Conservation (phyloP, 2,113 vertebrate genomes). For the Pogona vitticeps region DNA sequence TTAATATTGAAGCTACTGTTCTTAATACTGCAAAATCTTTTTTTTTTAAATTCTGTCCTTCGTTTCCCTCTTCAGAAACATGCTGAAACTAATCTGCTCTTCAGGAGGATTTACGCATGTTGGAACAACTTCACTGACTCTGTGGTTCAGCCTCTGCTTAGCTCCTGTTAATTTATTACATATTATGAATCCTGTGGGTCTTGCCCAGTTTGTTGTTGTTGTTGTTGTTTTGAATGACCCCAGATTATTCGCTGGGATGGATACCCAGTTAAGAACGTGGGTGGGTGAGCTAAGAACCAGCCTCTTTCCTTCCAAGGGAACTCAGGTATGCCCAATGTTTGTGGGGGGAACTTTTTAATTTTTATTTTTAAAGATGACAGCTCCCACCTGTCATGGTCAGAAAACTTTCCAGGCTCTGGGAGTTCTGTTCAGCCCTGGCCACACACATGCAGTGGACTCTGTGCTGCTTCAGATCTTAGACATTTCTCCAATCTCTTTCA, state of each 20-base stretch:
- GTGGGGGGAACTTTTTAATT: too few species aligned
- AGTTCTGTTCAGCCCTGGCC: too few species aligned
- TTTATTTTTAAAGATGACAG: too few species aligned
- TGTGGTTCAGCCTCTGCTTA: slow-evolving; percentile 36
- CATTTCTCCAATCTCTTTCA: not conserved
- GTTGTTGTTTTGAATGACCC: not conserved
- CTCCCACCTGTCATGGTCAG: too few species aligned
- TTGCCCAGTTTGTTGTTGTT: not conserved
- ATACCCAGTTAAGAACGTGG: too few species aligned
- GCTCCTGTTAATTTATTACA: not conserved
- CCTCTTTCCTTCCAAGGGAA: not conserved
- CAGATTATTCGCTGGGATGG: not conserved
- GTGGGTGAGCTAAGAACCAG: not conserved
- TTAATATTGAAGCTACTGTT: not conserved
- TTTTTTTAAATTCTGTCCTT: not conserved
- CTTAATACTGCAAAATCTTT: not conserved
- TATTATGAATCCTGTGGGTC: not conserved
- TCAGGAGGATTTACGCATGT: not conserved
- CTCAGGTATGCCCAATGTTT: not conserved
- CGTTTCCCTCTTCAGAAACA: not conserved
- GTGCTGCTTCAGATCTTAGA: not conserved
- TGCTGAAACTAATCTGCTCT: slow-evolving; percentile 1
- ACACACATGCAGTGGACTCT: not conserved
- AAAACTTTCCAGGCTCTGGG: too few species aligned
- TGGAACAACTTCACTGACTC: not conserved